Evolutionary conservation across 2,113 vertebrate species (phyloP).

Genomic region (Equus przewalskii): DNA sequence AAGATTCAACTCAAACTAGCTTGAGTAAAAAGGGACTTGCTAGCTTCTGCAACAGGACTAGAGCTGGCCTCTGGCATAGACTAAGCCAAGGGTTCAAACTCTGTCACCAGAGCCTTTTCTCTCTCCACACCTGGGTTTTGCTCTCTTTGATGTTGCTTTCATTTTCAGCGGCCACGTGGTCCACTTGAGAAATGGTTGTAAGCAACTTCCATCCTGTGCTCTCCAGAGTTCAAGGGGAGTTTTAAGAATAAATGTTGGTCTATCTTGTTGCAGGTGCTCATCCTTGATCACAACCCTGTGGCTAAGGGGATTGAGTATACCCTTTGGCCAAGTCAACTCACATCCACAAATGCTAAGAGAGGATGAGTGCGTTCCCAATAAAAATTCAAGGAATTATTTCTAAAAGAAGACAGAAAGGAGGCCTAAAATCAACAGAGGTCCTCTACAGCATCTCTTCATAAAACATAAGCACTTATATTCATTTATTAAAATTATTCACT

Average conservation of each 20-base stretch:
- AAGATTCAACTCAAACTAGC: neutral
- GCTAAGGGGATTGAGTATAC: neutral
- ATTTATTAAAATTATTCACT: slow-evolving; percentile 46
- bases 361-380: neutral
- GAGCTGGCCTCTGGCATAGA: neutral
- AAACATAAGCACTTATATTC: neutral
- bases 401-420: neutral
- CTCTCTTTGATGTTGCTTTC: neutral
- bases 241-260: neutral
- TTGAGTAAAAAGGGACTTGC: neutral
- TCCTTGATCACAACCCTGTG: neutral
- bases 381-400: neutral
- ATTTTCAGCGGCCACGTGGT: neutral
- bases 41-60: neutral
- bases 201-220: neutral
- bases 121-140: neutral
- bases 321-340: neutral
- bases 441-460: slow-evolving; percentile 22
- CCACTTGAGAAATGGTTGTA: neutral
- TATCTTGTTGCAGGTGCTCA: neutral
- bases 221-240: neutral
- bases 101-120: neutral
- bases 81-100: neutral
- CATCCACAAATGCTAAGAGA: neutral
- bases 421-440: neutral